Evolutionary conservation across 1,140 invertebrate species (phyloP).

Genomic region (Hycleus phaleratus): DNA sequence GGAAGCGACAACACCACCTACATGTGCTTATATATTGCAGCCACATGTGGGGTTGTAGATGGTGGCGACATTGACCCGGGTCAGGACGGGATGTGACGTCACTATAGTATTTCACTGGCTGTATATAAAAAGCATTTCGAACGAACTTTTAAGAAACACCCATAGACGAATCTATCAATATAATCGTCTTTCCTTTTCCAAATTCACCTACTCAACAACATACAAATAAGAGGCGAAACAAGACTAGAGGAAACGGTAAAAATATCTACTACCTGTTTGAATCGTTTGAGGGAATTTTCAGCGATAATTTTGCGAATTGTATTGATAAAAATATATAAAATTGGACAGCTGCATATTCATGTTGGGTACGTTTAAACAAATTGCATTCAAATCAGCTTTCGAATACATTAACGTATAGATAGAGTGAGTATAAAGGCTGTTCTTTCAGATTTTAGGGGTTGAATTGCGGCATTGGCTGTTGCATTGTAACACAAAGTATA

Average conservation of each 20-base stretch:
- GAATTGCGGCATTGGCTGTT: neutral
- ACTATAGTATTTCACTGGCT: neutral
- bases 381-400: neutral
- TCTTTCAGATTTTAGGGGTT: neutral
- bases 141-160: too few relatives aligned
- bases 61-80: constrained; percentile 5
- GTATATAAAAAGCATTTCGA: too few relatives aligned
- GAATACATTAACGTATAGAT: neutral
- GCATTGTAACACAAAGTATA: neutral
- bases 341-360: neutral
- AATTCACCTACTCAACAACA: too few relatives aligned
- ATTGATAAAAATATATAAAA: neutral
- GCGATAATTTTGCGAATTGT: neutral
- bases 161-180: too few relatives aligned
- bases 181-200: too few relatives aligned
- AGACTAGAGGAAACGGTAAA: neutral
- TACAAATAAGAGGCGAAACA: too few relatives aligned
- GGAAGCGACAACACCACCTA: too few relatives aligned
- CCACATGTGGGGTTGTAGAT: too few relatives aligned
- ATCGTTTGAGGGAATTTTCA: neutral
- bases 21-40: too few relatives aligned
- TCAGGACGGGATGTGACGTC: constrained; percentile 15
- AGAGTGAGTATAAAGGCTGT: neutral
- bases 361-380: neutral
- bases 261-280: neutral